A percentile compares a stretch with the other conserved stretches of the same genome.
Evolutionary conservation across 2,888 invertebrate species (phyloP).

Genomic region (Dasysyrphus albostriatus): DNA sequence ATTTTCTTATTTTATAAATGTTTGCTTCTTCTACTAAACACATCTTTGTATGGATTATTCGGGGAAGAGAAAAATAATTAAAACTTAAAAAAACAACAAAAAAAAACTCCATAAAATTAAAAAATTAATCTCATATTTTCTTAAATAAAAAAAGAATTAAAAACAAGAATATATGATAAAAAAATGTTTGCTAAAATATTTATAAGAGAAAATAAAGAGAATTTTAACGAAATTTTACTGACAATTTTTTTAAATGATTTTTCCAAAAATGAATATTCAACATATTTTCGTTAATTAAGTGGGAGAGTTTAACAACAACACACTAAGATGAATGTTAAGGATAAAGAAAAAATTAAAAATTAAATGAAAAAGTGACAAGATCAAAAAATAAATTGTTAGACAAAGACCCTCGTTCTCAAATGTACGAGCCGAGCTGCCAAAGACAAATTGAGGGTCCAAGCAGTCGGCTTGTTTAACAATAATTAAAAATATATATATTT

Average conservation of each 20-base stretch:
- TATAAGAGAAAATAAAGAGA: too few species aligned
- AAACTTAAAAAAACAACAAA: slow-evolving; percentile 8
- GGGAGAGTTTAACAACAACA: neutral
- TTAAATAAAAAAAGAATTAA: neutral
- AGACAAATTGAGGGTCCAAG: neutral
- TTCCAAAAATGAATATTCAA: neutral
- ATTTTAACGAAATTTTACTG: neutral
- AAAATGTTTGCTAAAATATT: neutral
- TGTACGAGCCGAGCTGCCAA: neutral
- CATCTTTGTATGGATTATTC: slow-evolving; percentile 4
- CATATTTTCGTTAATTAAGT: neutral
- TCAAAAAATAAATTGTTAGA: neutral
- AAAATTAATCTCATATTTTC: neutral
- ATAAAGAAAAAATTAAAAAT: neutral
- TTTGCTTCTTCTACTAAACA: slow-evolving; percentile 14
- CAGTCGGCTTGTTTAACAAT: neutral
- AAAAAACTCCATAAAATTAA: neutral
- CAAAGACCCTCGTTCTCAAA: neutral
- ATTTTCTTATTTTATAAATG: neutral
- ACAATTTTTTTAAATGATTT: neutral
- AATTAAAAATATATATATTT: slow-evolving; percentile 1
- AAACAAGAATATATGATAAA: neutral
- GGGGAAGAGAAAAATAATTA: neutral
- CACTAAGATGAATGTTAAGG: neutral
- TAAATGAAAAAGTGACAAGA: neutral